phyloP scores from a whole-genome alignment of 2,113 vertebrate species.

The Cercopithecus mona region DNA sequence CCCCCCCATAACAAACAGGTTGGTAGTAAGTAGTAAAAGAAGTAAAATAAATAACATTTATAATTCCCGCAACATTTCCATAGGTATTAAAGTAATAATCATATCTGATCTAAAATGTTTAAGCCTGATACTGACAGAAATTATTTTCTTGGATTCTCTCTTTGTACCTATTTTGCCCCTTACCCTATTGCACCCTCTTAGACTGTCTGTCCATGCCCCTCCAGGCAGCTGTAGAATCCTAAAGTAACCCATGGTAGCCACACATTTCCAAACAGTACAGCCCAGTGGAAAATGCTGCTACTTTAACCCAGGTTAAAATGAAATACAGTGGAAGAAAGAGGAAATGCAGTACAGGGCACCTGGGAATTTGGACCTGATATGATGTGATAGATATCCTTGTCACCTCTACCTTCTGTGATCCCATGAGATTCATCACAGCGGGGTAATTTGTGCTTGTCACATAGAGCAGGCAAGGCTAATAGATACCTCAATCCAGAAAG shows the following conservation, averaged over 20 bases:
- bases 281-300: not conserved
- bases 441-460: conserved; percentile 52
- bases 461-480: conserved; percentile 23
- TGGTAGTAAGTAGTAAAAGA: not conserved
- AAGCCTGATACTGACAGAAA: not conserved
- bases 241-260: not conserved
- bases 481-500: conserved; percentile 13
- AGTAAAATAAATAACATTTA: conserved; percentile 26
- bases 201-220: not conserved
- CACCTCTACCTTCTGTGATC: conserved; percentile 56
- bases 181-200: not conserved
- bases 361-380: conserved; percentile 2
- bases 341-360: not conserved
- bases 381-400: conserved; percentile 41
- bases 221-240: not conserved
- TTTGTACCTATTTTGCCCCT: not conserved
- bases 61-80: not conserved
- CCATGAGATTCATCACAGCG: not conserved
- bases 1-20: not conserved
- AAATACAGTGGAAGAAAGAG: not conserved
- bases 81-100: conserved; percentile 15
- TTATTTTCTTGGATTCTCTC: not conserved
- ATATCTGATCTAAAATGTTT: conserved; percentile 1
- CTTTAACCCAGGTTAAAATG: conserved; percentile 32
- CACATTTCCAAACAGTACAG: not conserved